Conservation (phyloP, 2,113 vertebrate genomes). For the Tachycineta bicolor region DNA sequence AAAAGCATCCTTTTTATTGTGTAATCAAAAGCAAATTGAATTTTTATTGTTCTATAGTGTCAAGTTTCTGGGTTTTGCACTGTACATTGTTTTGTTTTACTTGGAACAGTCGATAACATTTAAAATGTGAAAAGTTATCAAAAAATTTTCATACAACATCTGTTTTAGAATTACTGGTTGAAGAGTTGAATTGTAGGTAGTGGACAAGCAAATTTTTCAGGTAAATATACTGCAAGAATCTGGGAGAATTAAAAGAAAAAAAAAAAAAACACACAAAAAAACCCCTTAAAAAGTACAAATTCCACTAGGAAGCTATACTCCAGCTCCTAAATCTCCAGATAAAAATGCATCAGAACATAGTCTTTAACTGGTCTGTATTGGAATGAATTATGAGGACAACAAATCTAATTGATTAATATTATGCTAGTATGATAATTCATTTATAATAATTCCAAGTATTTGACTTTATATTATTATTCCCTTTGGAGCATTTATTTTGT, state of each 20-base stretch:
- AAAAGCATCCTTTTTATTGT: neutral
- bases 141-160: neutral
- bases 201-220: neutral
- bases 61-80: neutral
- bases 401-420: neutral
- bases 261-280: no score
- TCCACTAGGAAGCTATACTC: neutral
- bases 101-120: neutral
- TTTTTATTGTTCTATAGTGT: neutral
- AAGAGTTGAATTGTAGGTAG: neutral
- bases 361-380: neutral
- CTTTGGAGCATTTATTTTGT: neutral
- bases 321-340: neutral
- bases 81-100: neutral
- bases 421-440: neutral
- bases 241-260: neutral
- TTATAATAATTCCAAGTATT: neutral
- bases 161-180: neutral
- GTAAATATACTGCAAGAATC: neutral
- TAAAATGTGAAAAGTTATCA: neutral
- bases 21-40: neutral
- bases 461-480: neutral
- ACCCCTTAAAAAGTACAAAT: neutral
- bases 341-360: neutral
- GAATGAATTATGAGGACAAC: neutral